Base-by-base conservation (phyloP, 2,113 vertebrate species). In the Indicator indicator region DNA sequence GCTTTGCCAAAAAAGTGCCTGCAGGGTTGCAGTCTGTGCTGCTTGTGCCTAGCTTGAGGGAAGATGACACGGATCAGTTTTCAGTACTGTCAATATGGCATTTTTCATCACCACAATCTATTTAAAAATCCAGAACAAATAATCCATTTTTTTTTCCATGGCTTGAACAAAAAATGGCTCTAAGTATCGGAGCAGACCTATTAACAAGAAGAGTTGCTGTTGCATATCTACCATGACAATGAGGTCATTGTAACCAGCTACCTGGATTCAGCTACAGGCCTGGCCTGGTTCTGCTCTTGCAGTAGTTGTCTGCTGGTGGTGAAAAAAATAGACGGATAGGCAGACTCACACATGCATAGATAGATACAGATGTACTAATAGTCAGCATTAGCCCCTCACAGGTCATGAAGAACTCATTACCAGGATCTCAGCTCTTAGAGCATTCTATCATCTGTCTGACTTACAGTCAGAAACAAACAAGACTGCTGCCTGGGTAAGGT, bases 311-410 rank as follows among this genome's bases (percentile, higher is more conserved):
- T 42, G 42, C 62, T 79, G 19, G 9, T 32, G 30, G 40, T 11
- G 28, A n/a, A 20, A 7, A 55, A 44, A 12, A 11, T 44, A 44
- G 42, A 48, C 0, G 81, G 28, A 84, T 9, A 38, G 2, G 28
- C 19, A 79, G 11, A 12, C 18, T 80, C 40, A 50, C 16, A 54
- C 9, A 10, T 6, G 9, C 9, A 67, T 54, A 59, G 38, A 82
- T 24, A 70, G 32, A 73, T 50, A 70, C 21, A 75, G 42, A 55
- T 17, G 48, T 59, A 32, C 75, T 63, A 87, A 87, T 67, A 62
- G 78, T 71, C 59, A 86, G 71, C 88, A 89, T 92, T 83, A 94
- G 81, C 86, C 70, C 27, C 86, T 71, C 54, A 48, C 40, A 89
- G 71, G 68, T 88, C 64, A 90, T 69, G 46, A 71, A 77, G 65